Evolutionary conservation across 1,140 invertebrate genomes (phyloP).

Genomic region (Eriocheir sinensis): DNA sequence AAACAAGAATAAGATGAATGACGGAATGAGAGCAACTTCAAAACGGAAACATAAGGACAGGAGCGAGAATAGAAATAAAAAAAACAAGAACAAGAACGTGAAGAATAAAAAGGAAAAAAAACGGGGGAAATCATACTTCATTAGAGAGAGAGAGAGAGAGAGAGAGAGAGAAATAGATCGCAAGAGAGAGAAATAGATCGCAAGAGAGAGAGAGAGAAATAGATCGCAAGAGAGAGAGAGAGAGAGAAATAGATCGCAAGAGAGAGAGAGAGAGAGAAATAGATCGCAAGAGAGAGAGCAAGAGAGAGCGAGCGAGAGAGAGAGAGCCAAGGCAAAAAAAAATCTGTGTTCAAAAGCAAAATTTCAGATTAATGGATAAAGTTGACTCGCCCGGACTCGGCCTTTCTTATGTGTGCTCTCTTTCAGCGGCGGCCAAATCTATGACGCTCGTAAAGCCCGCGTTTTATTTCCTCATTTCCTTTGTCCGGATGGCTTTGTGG

Average conservation of each 20-base stretch:
- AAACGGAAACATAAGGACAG: neutral
- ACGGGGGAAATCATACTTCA: neutral
- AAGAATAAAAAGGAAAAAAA: neutral
- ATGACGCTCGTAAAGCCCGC: slow-evolving; percentile 58
- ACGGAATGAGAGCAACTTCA: neutral
- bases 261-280: neutral
- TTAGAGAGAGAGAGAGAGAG: neutral
- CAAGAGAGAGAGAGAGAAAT: too few relatives aligned
- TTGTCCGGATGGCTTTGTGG: slow-evolving; percentile 39
- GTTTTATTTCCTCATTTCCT: slow-evolving; percentile 71
- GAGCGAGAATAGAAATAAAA: neutral
- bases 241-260: neutral
- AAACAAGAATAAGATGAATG: neutral
- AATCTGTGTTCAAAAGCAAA: slow-evolving; percentile 73
- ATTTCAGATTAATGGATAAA: slow-evolving; percentile 75
- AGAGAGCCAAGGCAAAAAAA: slow-evolving; percentile 42
- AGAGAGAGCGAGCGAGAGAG: neutral
- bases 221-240: slow-evolving; percentile 11
- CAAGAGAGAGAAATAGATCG: too few relatives aligned
- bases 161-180: neutral
- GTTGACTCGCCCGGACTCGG: slow-evolving; percentile 67
- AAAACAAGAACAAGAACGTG: neutral
- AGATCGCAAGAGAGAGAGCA: neutral
- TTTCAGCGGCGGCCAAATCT: slow-evolving; percentile 64
- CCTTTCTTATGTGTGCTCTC: slow-evolving; percentile 65